Evolutionary conservation across 1,140 invertebrate species (phyloP).

Genomic region (Drosophila kikkawai): DNA sequence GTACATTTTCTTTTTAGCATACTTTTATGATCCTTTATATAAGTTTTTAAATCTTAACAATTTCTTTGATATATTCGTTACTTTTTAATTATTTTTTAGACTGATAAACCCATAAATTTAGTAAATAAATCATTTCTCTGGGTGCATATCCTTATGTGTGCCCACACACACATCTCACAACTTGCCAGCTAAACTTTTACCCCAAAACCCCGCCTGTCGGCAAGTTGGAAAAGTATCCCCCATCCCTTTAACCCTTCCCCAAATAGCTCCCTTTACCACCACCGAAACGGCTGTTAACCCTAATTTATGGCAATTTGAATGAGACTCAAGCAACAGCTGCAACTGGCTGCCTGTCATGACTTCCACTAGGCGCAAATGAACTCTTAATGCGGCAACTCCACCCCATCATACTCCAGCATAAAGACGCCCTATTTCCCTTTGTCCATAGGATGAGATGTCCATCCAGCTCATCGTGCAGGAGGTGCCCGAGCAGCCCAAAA

Average conservation of each 20-base stretch:
- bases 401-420: slow-evolving; percentile 1
- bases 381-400: slow-evolving; percentile 52
- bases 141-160: slow-evolving; percentile 9
- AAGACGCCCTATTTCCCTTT: slow-evolving; percentile 8
- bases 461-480: slow-evolving; percentile 96
- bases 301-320: slow-evolving; percentile 79
- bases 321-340: slow-evolving; percentile 45
- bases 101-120: not conserved
- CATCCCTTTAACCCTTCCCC: not conserved
- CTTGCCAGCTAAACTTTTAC: slow-evolving; percentile 35
- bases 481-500: slow-evolving; percentile 94
- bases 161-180: slow-evolving; percentile 20
- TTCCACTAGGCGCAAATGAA: slow-evolving; percentile 40
- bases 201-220: slow-evolving; percentile 21
- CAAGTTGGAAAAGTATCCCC: slow-evolving; percentile 22
- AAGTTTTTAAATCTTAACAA: not conserved
- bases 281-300: slow-evolving; percentile 60
- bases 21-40: too few species aligned
- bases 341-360: slow-evolving; percentile 37
- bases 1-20: not conserved
- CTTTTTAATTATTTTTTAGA: not conserved
- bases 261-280: not conserved
- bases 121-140: not conserved
- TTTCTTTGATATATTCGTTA: not conserved
- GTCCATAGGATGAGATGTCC: slow-evolving; percentile 91